Base-by-base conservation (phyloP, 2,797 vertebrate genomes). In the Adelosebastes latens region DNA sequence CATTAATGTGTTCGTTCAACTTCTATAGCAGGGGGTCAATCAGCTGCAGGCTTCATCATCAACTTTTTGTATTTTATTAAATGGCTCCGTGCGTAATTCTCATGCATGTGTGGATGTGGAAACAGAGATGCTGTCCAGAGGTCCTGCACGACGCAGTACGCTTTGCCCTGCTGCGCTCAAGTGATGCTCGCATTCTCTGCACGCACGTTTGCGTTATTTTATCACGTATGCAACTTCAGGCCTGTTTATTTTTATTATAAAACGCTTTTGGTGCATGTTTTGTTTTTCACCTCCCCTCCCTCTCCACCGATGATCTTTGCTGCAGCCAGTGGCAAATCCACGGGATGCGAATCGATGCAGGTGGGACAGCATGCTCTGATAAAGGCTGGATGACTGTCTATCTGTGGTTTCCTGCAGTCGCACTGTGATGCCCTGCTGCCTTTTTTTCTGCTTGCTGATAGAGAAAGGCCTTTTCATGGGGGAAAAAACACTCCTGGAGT, bases 321-420 rank as follows among this genome's bases (percentile, higher is more conserved):
- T 68, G 81, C 69, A 86, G 83, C 79, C 80, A 39, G 77, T 80
- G 78, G 76, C 63, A 60, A 58, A 79, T 86, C 82, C 78, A 24
- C 80, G 82, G 77, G 81, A 75, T 75, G 80, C 36, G 79, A 62
- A 80, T 87, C 82, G 82, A 83, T 88, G 88, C 91, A 86, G 84
- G 88, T 87, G 88, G 89, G 89, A 87, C 87, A 83, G 70, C 72
- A 12, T 27, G 80, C 88, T 74, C 80, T 24, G 86, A 85, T 85
- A 46, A 78, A 80, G 73, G 83, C 61, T 39, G 81, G 69, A 64
- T 69, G 72, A 31, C 73, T 75, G 64, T 72, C 72, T 69, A 16
- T 81, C 82, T 71, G 76, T 8, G 80, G 72, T 13, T 32, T 67
- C 80, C 75, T 67, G 83, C 83, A 79, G 88, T 69, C 34, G 34